phyloP scores from a whole-genome alignment of 2,113 vertebrate species.

The Lamprotornis superbus region DNA sequence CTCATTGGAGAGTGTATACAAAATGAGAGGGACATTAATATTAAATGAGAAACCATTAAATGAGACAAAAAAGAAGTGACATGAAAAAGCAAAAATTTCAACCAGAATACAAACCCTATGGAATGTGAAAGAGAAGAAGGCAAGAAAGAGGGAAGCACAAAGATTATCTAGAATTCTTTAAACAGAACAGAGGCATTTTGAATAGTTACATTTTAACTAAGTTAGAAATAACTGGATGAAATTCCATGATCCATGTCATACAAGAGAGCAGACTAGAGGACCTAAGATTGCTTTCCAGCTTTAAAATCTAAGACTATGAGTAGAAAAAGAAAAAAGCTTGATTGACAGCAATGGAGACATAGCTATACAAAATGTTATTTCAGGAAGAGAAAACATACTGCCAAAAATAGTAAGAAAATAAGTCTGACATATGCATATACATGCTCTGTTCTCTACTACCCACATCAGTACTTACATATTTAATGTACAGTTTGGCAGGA shows the following conservation, averaged over 20 bases:
- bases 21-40: not conserved
- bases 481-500: not conserved
- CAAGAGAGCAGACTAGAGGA: not conserved
- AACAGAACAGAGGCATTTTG: not conserved
- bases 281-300: not conserved
- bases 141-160: not conserved
- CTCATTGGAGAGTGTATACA: not conserved
- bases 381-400: slow-evolving; percentile 13
- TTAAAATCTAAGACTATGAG: not conserved
- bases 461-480: not conserved
- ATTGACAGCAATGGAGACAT: not conserved
- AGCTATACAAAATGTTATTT: slow-evolving; percentile 31
- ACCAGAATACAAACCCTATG: not conserved
- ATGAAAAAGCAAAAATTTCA: not conserved
- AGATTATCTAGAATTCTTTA: not conserved
- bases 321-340: not conserved
- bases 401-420: slow-evolving; percentile 34
- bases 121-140: not conserved
- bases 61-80: not conserved
- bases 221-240: not conserved
- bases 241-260: not conserved
- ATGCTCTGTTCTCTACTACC: not conserved
- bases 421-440: slow-evolving; percentile 13
- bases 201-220: not conserved
- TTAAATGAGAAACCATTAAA: not conserved